These are phyloP conservation scores for Leucozona laternaria DNA, from an alignment of 2,888 invertebrate species.

Conservation along the genomic window DNA sequence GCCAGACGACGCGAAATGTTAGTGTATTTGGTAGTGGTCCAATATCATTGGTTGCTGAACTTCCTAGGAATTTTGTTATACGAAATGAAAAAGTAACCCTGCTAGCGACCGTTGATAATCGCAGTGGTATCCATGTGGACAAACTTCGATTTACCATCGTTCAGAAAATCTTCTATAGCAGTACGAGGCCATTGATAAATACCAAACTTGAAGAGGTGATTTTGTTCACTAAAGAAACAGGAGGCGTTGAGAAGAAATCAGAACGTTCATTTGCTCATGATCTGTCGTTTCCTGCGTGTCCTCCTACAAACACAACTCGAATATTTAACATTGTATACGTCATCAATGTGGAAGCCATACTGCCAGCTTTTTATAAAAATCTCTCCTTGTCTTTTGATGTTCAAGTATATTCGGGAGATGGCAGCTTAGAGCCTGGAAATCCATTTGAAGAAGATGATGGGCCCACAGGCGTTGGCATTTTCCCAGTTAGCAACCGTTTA, in stretches of 20 bases:
- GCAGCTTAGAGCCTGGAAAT: slow-evolving; percentile 76
- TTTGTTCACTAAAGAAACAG: slow-evolving; percentile 82
- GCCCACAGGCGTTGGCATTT: slow-evolving; percentile 25
- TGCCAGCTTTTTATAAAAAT: slow-evolving; percentile 83
- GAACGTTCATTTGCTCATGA: slow-evolving; percentile 83
- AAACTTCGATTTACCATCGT: slow-evolving; percentile 82
- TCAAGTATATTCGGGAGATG: slow-evolving; percentile 80
- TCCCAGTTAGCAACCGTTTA: slow-evolving; percentile 57
- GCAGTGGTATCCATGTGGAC: slow-evolving; percentile 82
- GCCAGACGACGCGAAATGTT: slow-evolving; percentile 79
- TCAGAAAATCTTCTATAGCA: slow-evolving; percentile 81
- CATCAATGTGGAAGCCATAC: slow-evolving; percentile 82
- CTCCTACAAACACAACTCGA: slow-evolving; percentile 81
- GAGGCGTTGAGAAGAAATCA: slow-evolving; percentile 82
- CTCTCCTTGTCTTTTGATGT: slow-evolving; percentile 81
- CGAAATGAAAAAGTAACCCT: slow-evolving; percentile 81
- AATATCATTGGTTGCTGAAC: slow-evolving; percentile 81
- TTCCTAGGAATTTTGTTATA: slow-evolving; percentile 81
- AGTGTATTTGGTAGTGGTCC: slow-evolving; percentile 82
- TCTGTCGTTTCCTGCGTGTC: slow-evolving; percentile 81
- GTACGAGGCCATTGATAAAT: slow-evolving; percentile 80
- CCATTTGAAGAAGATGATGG: slow-evolving; percentile 79
- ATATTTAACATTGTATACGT: slow-evolving; percentile 82
- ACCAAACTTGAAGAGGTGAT: slow-evolving; percentile 81
- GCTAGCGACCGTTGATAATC: slow-evolving; percentile 82